Base-by-base conservation (phyloP, 2,113 vertebrate genomes). In the Plecturocebus donacophilus region DNA sequence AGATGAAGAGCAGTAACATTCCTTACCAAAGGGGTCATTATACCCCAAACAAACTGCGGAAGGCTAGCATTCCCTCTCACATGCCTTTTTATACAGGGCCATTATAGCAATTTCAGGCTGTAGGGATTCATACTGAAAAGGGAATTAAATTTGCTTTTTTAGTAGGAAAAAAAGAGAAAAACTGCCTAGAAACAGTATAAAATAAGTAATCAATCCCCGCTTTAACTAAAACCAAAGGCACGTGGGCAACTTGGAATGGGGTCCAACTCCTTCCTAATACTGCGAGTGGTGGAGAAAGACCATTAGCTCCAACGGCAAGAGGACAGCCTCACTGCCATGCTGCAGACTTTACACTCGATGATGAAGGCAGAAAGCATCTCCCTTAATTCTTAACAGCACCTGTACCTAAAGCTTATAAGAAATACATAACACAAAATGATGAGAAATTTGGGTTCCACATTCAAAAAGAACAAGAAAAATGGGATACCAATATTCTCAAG, bases 241-340 rank as follows among this genome's bases (percentile, higher is more conserved):
- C 1, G 3, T 12, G 25, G 19, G 42, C 68, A 54, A 66, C 64
- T 32, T 4, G 14, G 49, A 35, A 27, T 1, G 10, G 45, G 19
- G 5, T 25, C 61, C 73, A 56, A 23, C 8, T 42, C 58, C 76
- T 25, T 8, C 68, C 71, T 30, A 9, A 35, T 7, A 21, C 10
- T 6, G 45, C 11, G 0, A 77, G 75, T 8, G 6, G 30, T 25
- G 21, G 21, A 64, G 11, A 45, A 16, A 4, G 10, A 87, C 3
- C 9, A n/a, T 5, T 10, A 16, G 8, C 4, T 1, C 21, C 8
- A 35, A 4, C 42, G 35, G 30, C n/a, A 47, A 0, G 6, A 64
- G n/a, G 35, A 76, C n/a, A 87, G 23, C 8, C n/a, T 20, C 17
- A 38, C 45, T 17, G 14, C 14, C 27, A 23, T 8, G 25, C 40